These are phyloP conservation scores for Aegotheles bennettii DNA, from an alignment of 2,113 vertebrate species.

Conservation along the genomic window DNA sequence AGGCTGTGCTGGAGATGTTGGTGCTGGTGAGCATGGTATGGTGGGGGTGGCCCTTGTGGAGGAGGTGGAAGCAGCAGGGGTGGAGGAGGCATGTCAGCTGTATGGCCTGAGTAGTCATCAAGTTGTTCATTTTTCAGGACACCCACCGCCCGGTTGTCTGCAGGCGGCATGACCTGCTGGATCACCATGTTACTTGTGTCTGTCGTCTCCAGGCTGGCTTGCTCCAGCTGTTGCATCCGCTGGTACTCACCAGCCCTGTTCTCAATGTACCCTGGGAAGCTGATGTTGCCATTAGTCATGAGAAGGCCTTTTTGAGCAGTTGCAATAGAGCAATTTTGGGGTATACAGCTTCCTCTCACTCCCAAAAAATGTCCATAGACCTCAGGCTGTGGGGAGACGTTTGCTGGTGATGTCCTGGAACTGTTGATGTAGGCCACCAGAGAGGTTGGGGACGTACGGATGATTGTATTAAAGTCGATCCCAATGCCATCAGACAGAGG, in stretches of 20 bases:
- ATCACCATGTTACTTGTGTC: slow-evolving; percentile 84
- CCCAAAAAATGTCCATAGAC: slow-evolving; percentile 93
- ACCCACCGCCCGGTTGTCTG: slow-evolving; percentile 7
- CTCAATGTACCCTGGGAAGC: slow-evolving; percentile 44
- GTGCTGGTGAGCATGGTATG: slow-evolving; percentile 84
- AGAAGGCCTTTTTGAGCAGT: slow-evolving; percentile 62
- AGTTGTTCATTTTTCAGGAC: slow-evolving; percentile 61
- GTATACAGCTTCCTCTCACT: slow-evolving; percentile 86
- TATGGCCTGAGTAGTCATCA: slow-evolving; percentile 55
- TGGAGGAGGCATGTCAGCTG: slow-evolving; percentile 33
- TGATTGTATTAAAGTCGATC: slow-evolving; percentile 91
- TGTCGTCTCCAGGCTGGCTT: slow-evolving; percentile 65
- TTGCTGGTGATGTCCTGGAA: slow-evolving; percentile 80
- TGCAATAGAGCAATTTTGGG: slow-evolving; percentile 65
- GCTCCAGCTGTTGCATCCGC: slow-evolving; percentile 82
- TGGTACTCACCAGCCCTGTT: slow-evolving; percentile 56
- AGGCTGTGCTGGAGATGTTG: slow-evolving; percentile 63
- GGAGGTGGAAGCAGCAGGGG: slow-evolving; percentile 66
- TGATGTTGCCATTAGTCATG: slow-evolving; percentile 42
- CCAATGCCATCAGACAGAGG: slow-evolving; percentile 88
- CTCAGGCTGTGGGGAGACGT: slow-evolving; percentile 82
- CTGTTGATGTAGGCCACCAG: slow-evolving; percentile 92
- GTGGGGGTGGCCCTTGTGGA: slow-evolving; percentile 82
- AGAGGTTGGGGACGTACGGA: slow-evolving; percentile 91
- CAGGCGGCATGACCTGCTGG: slow-evolving; percentile 73